Conservation (phyloP, 2,797 vertebrate species). For the Orientallactaga sibirica region DNA sequence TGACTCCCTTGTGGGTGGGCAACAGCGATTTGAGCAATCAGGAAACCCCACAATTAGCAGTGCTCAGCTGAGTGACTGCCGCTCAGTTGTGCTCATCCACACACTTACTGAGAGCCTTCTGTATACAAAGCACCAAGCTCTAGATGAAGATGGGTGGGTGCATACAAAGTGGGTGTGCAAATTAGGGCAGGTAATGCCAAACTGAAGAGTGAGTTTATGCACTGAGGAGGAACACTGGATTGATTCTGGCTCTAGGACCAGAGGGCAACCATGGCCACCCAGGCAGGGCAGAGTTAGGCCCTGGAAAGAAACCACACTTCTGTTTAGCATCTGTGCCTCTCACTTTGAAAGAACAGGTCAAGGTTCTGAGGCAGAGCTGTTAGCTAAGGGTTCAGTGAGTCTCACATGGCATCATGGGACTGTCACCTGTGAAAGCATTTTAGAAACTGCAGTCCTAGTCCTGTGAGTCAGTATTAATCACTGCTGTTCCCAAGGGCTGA, state of each 20-base stretch:
- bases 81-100: neutral
- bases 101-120: rapidly evolving
- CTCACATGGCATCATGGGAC: neutral
- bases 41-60: neutral
- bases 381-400: neutral
- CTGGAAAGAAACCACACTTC: too few relatives aligned
- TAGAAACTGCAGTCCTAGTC: neutral
- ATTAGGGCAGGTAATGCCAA: neutral
- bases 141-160: neutral
- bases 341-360: neutral
- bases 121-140: neutral
- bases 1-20: conserved; percentile 9
- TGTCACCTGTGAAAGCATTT: rapidly evolving
- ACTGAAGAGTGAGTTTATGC: neutral
- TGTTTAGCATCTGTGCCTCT: neutral
- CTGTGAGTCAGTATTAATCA: neutral
- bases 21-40: neutral
- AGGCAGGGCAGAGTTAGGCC: neutral
- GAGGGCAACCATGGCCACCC: rapidly evolving
- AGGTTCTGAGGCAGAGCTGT: neutral
- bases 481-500: neutral
- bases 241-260: neutral
- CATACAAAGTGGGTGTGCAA: neutral
- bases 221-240: neutral
- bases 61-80: neutral